Evolutionary conservation across 1,140 invertebrate genomes (phyloP), one percentile per base, ranked within the genome.

Genomic region (Eumaeus atala): DNA sequence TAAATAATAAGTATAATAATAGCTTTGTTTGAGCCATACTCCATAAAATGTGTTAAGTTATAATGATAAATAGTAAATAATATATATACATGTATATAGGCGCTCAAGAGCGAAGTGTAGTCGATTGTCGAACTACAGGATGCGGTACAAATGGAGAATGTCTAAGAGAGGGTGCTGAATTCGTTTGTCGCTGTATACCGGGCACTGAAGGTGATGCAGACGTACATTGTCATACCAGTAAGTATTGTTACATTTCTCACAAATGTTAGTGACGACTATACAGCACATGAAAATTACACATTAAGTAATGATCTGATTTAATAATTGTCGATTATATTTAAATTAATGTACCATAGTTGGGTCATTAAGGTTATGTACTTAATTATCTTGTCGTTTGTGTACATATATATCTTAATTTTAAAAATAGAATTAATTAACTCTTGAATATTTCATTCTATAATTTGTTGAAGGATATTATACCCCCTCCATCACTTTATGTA

Each of bases 101-200:
- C 87, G 89, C 89, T 53, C 76, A 89, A 64, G 91, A 92, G 72
- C 88, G 87, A 63, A 92, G 90, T 66, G 82, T 90, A 53, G 87
- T 91, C 18, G 95, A 97, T 74, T 97, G 95, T 80, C 90, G 95
- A 51, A 93, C 93, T 5, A 90, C 90, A 17, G 95, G 95, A 49
- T 97, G 95, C 85, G 94, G 94, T 53, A 91, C 92, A 68, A 92
- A 92, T 52, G 95, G 95, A 0, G 91, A 94, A 77, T 96, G 95
- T 77, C 90, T 95, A 57, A 89, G 91, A 38, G 92, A 94, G 83
- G 91, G 92, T 59, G 92, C 92, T 56, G 91, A 92, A 69, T 96
- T 95, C 82, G 91, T 93, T 9, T 97, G 95, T 82, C 90, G 92
- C 68, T 96, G 95, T 87, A 90, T 91, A 44, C 90, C 91, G 34